These are phyloP conservation scores for Endotricha flammealis DNA, from an alignment of 2,888 invertebrate genomes.

Conservation along the genomic window DNA sequence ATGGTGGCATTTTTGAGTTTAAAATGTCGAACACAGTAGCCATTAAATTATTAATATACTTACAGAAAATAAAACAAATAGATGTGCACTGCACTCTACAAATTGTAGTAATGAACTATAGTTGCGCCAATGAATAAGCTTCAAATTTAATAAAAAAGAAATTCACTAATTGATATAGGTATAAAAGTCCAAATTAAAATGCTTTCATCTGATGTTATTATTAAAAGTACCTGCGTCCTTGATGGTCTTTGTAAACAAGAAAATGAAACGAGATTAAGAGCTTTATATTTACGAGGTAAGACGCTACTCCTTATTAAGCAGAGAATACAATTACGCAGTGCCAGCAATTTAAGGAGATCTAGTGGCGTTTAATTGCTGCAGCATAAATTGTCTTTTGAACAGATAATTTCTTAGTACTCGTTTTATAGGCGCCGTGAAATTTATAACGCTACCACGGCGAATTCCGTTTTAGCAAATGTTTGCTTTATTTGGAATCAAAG, in stretches of 20 bases:
- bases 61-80: too few relatives aligned
- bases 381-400: conserved; percentile 61
- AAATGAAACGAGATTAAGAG: conserved; percentile 56
- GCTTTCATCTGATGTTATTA: conserved; percentile 2
- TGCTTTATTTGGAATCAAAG: conserved; percentile 6
- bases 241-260: conserved; percentile 48
- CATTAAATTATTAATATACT: too few relatives aligned
- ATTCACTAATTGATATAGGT: too few relatives aligned
- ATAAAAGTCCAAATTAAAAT: too few relatives aligned
- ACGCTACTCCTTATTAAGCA: conserved; percentile 56
- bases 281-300: conserved; percentile 62
- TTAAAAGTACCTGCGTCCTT: conserved; percentile 17
- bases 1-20: too few relatives aligned
- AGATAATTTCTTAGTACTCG: conserved; percentile 52
- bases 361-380: conserved; percentile 58
- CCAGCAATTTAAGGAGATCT: conserved; percentile 63
- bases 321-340: conserved; percentile 64
- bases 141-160: too few relatives aligned
- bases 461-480: conserved; percentile 11
- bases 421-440: conserved; percentile 50
- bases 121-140: too few relatives aligned
- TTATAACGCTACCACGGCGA: conserved; percentile 36
- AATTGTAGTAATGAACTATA: too few relatives aligned
- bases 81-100: too few relatives aligned
- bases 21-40: too few relatives aligned